Percentiles rank a stretch among this genome's conserved stretches.
Conservation (phyloP, 2,113 vertebrate species). For the Leptodactylus fuscus region DNA sequence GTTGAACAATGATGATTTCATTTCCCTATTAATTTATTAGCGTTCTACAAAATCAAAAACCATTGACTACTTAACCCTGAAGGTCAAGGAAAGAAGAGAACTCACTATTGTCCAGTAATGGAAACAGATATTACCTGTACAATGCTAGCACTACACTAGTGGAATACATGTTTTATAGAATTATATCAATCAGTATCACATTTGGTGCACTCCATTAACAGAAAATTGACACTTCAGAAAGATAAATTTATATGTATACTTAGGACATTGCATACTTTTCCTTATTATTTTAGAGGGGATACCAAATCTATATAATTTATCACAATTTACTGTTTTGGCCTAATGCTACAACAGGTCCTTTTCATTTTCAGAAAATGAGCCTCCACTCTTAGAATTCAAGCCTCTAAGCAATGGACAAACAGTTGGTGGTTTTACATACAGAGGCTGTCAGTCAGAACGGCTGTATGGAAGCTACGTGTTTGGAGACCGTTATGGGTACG, state of each 20-base stretch:
- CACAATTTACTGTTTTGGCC: constrained; percentile 58
- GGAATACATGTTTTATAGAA: too few relatives aligned
- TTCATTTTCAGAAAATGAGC: constrained; percentile 87
- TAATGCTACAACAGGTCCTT: constrained; percentile 70
- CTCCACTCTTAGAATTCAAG: constrained; percentile 92
- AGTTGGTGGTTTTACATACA: constrained; percentile 95
- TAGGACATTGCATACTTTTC: too few relatives aligned
- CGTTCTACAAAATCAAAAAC: too few relatives aligned
- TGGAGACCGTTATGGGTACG: constrained; percentile 93
- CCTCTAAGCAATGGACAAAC: constrained; percentile 85
- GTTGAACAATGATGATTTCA: too few relatives aligned
- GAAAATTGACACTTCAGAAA: background rate
- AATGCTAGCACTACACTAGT: background rate
- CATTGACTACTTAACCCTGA: too few relatives aligned
- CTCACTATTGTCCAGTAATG: too few relatives aligned
- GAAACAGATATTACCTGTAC: too few relatives aligned
- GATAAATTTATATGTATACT: too few relatives aligned
- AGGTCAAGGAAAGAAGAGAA: too few relatives aligned
- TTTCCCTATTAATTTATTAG: too few relatives aligned
- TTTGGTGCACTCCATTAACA: background rate
- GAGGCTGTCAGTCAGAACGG: constrained; percentile 95
- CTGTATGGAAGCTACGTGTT: constrained; percentile 96
- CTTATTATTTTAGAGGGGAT: background rate
- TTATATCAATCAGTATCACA: background rate
- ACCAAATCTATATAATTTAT: background rate